A percentile compares a stretch with the other conserved stretches of the same genome.
Conservation (phyloP, 2,888 invertebrate species). For the Acrobasis repandana region DNA sequence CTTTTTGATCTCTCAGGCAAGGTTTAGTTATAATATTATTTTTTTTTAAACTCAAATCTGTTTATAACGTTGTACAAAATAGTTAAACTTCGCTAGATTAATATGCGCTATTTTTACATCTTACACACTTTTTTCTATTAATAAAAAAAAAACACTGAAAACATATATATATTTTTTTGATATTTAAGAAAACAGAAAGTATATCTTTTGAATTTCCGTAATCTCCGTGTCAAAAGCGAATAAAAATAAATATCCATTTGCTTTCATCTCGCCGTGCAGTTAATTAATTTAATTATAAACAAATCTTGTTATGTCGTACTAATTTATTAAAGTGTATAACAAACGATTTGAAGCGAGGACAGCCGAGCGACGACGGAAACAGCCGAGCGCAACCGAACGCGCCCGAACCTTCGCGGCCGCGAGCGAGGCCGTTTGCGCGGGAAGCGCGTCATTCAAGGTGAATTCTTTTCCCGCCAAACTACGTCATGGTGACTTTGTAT, state of each 20-base stretch:
- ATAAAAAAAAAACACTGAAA: no score
- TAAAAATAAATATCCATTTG: constrained; percentile 29
- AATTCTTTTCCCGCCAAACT: constrained; percentile 74
- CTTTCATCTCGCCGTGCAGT: constrained; percentile 37
- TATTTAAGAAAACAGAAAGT: not conserved
- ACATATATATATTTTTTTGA: no score
- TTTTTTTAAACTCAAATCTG: no score
- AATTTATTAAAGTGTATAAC: constrained; percentile 54
- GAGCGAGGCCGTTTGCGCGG: constrained; percentile 71
- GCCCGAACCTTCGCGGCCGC: constrained; percentile 70
- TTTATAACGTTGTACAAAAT: no score
- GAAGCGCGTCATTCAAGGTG: constrained; percentile 77
- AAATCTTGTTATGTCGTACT: constrained; percentile 50
- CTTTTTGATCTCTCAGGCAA: no score
- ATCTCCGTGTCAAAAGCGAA: not conserved
- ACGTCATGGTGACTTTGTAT: constrained; percentile 54
- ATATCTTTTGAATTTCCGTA: not conserved
- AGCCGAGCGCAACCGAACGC: constrained; percentile 45
- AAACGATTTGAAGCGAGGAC: constrained; percentile 50
- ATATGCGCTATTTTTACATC: no score
- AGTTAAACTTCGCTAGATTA: no score
- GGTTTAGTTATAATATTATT: no score
- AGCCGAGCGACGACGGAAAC: constrained; percentile 42
- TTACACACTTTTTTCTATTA: no score
- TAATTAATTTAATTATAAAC: constrained; percentile 47